These are phyloP conservation scores for Drosophila testacea DNA, from an alignment of 2,888 invertebrate species.

Conservation along the genomic window DNA sequence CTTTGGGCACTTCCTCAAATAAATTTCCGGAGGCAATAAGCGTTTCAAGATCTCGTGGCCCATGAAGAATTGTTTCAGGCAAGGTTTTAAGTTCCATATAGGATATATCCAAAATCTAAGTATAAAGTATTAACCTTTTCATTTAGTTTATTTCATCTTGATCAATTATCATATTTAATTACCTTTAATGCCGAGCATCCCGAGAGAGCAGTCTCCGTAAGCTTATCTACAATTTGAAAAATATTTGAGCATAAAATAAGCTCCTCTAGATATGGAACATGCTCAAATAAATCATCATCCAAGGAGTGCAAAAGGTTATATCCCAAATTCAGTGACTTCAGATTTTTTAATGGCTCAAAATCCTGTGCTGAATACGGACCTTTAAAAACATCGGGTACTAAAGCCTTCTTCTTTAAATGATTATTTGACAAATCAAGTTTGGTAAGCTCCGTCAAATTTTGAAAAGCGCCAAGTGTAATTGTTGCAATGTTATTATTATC, in stretches of 20 bases:
- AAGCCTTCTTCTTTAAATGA: conserved; percentile 87
- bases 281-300: conserved; percentile 91
- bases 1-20: conserved; percentile 87
- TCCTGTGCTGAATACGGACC: conserved; percentile 83
- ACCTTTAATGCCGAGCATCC: conserved; percentile 89
- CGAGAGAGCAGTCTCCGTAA: conserved; percentile 88
- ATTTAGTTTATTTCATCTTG: background rate
- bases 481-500: conserved; percentile 88
- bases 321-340: conserved; percentile 86
- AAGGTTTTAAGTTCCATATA: conserved; percentile 88
- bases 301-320: conserved; percentile 90
- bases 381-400: conserved; percentile 89
- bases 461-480: conserved; percentile 88
- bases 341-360: conserved; percentile 74
- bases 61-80: conserved; percentile 89
- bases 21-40: conserved; percentile 90
- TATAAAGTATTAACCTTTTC: background rate
- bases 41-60: conserved; percentile 88
- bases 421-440: conserved; percentile 90
- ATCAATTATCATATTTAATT: background rate
- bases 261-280: conserved; percentile 88
- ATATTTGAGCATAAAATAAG: conserved; percentile 92
- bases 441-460: conserved; percentile 87
- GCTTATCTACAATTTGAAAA: conserved; percentile 88
- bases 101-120: conserved; percentile 89